Conservation (phyloP, 2,888 invertebrate species). For the Tetragonisca angustula region DNA sequence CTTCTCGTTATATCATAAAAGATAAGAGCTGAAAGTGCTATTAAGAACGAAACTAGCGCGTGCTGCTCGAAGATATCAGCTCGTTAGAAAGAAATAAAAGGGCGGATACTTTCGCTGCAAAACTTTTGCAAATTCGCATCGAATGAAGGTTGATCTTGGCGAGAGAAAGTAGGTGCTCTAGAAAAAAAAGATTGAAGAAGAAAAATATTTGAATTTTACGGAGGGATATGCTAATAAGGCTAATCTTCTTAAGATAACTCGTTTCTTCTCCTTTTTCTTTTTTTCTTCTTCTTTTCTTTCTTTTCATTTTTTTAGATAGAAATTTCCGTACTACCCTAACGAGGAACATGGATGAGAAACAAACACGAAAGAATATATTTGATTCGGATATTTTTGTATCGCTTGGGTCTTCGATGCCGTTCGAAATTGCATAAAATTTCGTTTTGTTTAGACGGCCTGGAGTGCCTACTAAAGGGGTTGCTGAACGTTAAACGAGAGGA, state of each 20-base stretch:
- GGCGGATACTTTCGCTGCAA: neutral
- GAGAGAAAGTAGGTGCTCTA: too few species aligned
- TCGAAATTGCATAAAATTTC: neutral
- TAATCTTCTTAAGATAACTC: neutral
- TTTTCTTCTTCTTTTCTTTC: too few species aligned
- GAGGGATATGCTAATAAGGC: constrained; percentile 8
- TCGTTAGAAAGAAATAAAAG: constrained; percentile 22
- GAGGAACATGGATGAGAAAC: neutral
- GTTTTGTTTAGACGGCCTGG: neutral
- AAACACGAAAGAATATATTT: neutral
- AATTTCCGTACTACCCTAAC: neutral
- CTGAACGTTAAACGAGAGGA: constrained; percentile 5
- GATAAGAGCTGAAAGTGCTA: constrained; percentile 30
- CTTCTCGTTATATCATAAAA: constrained; percentile 27
- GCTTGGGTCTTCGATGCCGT: neutral
- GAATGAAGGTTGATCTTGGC: constrained; percentile 3
- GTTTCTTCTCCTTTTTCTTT: too few species aligned
- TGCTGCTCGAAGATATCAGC: constrained; percentile 18
- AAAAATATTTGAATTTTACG: neutral
- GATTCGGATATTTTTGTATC: neutral
- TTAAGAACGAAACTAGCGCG: constrained; percentile 23
- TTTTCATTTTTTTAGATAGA: neutral
- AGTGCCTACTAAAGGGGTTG: neutral
- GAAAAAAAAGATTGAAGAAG: neutral
- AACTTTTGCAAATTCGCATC: neutral